Base-by-base conservation (phyloP, 1,140 invertebrate genomes). In the Helicoverpa armigera region DNA sequence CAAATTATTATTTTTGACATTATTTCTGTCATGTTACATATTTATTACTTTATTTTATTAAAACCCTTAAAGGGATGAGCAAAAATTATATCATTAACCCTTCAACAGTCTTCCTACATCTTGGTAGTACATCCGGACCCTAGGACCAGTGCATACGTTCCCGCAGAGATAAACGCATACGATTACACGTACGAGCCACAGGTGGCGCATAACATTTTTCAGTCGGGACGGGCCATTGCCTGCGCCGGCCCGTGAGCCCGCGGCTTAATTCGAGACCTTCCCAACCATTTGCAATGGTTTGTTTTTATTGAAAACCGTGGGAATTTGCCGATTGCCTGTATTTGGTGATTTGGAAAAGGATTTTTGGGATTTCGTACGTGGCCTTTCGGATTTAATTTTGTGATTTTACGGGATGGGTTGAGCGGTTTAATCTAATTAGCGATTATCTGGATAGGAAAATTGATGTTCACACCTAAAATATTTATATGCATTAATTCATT, bases 161-260 rank as follows among this genome's bases (percentile, higher is more conserved):
- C 86, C 79, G 83, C 78, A 84, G 86, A 92, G 91, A 94, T 94
- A 92, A 94, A 93, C 90, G 92, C 93, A 94, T 93, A 93, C 93
- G 93, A 92, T 93, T 92, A 93, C 86, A 82, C 87, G 75, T 78
- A 35, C 65, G 80, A 83, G 88, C 93, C 88, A 94, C 93, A 94
- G 93, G 92, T 94, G 93, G 93, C 88, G 91, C 85, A 94, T 94
- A 92, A 94, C 92, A 94, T 94, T 94, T 94, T 94, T 94, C 91
- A 91, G 87, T 73, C 82, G 85, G 88, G 82, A 76, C 87, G 90
- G 87, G 85, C 88, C 85, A 88, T 85, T 83, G 87, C 79, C 79
- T 61, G 72, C 81, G 82, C 80, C 82, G 82, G 65, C 63, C 67
- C 70, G 51, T 86, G 86, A 84, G 80, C 82, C 76, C 82, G 81